Percentiles rank a stretch among this genome's conserved stretches.
These are phyloP conservation scores for Fistularia tabacaria DNA, from an alignment of 2,797 vertebrate species.

Conservation along the genomic window DNA sequence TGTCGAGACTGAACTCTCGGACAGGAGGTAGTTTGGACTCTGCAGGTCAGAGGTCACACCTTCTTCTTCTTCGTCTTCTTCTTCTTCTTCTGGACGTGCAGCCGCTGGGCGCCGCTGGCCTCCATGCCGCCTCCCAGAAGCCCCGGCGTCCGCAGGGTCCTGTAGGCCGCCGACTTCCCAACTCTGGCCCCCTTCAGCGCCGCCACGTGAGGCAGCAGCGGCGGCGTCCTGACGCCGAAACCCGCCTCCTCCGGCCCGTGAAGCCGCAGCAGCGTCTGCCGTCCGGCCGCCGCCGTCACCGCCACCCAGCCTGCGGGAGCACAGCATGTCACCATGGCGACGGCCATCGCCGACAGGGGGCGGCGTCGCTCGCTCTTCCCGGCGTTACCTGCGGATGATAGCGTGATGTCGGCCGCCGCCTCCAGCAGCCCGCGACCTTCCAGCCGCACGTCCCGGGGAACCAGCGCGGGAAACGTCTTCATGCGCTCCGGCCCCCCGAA, in stretches of 20 bases:
- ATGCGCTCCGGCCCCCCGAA: slow-evolving; percentile 85
- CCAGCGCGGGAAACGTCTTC: slow-evolving; percentile 80
- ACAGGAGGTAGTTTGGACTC: no score
- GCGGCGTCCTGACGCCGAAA: slow-evolving; percentile 71
- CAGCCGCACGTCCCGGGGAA: slow-evolving; percentile 79
- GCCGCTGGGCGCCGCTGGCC: no score
- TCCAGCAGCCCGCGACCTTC: slow-evolving; percentile 73
- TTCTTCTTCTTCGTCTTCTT: no score
- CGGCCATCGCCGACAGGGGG: no score
- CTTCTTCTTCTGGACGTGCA: no score
- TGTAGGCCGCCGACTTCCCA: slow-evolving; percentile 74
- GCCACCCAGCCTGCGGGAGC: slow-evolving; percentile 86
- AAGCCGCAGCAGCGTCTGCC: slow-evolving; percentile 74
- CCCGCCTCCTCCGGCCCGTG: slow-evolving; percentile 71
- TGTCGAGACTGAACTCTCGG: no score
- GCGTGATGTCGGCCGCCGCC: slow-evolving; percentile 85
- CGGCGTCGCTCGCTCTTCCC: no score
- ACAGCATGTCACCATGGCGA: background rate
- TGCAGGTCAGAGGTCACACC: no score
- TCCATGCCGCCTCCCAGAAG: no score
- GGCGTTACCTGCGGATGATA: slow-evolving; percentile 87
- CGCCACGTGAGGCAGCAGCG: slow-evolving; percentile 82
- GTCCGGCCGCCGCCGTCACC: slow-evolving; percentile 72
- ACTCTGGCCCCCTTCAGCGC: slow-evolving; percentile 80
- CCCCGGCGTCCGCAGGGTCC: slow-evolving; percentile 38